phyloP scores from a whole-genome alignment of 1,140 invertebrate species.

The Brachionus manjavacas region DNA sequence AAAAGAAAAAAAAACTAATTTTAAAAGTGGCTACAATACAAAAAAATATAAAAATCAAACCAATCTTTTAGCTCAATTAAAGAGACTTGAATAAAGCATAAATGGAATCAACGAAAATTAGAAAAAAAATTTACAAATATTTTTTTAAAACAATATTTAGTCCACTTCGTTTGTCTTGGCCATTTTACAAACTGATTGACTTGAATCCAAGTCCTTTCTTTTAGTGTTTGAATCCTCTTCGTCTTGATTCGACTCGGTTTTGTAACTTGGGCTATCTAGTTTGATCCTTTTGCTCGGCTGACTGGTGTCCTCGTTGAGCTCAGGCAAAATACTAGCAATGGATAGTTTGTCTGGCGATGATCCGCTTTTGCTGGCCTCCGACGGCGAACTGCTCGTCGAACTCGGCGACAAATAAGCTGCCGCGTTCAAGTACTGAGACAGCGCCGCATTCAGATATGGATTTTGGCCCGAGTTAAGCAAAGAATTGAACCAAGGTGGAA shows the following conservation, averaged over 20 bases:
- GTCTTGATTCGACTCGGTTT: background rate
- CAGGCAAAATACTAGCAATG: slow-evolving; percentile 25
- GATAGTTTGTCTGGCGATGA: background rate
- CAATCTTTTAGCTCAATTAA: background rate
- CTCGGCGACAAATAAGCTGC: slow-evolving; percentile 24
- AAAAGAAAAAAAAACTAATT: background rate
- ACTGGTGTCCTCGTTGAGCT: background rate
- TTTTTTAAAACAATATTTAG: background rate
- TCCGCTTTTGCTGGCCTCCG: background rate
- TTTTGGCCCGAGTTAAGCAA: background rate
- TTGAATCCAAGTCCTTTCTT: background rate
- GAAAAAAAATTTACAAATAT: background rate
- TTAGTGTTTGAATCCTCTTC: background rate
- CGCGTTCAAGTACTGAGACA: slow-evolving; percentile 36
- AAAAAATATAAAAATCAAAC: background rate
- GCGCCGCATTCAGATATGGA: slow-evolving; percentile 24
- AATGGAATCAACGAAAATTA: background rate
- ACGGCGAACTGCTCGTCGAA: background rate
- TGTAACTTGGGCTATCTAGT: background rate
- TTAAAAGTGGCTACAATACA: background rate
- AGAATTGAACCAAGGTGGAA: slow-evolving; percentile 40
- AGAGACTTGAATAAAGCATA: background rate
- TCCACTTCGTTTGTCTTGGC: background rate
- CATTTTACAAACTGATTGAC: background rate
- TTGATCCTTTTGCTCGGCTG: background rate